These are phyloP conservation scores for Bombus soroeensis DNA, from an alignment of 1,140 invertebrate genomes.

Conservation along the genomic window DNA sequence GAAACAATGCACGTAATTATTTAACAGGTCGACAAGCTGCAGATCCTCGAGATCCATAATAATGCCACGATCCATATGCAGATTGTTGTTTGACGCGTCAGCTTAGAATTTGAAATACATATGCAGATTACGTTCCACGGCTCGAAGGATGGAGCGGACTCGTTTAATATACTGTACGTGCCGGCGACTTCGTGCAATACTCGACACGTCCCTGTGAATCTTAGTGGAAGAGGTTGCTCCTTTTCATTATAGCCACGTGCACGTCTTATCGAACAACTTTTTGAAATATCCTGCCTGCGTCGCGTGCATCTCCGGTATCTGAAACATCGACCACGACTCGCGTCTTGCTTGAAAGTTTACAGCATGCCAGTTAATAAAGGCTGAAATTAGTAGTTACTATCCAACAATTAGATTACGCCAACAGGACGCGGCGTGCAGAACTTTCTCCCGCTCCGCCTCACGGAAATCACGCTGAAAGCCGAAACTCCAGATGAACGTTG, in stretches of 20 bases:
- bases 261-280: neutral
- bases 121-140: conserved; percentile 15
- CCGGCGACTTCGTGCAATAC: neutral
- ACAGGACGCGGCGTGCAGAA: neutral
- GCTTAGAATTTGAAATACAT: conserved; percentile 30
- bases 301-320: neutral
- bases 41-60: neutral
- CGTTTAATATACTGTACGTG: conserved; percentile 9
- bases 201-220: neutral
- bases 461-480: neutral
- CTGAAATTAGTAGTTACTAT: neutral
- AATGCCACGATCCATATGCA: conserved; percentile 36
- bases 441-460: neutral
- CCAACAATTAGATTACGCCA: neutral
- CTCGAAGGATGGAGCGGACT: neutral
- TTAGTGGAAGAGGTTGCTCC: no score
- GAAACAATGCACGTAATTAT: conserved; percentile 12
- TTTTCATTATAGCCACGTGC: neutral
- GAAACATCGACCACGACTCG: neutral
- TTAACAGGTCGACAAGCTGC: neutral
- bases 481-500: neutral
- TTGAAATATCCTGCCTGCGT: neutral
- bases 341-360: neutral
- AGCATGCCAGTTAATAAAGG: neutral
- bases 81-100: conserved; percentile 27